Evolutionary conservation across 2,888 invertebrate genomes (phyloP).

Genomic region (Drosophila colorata): DNA sequence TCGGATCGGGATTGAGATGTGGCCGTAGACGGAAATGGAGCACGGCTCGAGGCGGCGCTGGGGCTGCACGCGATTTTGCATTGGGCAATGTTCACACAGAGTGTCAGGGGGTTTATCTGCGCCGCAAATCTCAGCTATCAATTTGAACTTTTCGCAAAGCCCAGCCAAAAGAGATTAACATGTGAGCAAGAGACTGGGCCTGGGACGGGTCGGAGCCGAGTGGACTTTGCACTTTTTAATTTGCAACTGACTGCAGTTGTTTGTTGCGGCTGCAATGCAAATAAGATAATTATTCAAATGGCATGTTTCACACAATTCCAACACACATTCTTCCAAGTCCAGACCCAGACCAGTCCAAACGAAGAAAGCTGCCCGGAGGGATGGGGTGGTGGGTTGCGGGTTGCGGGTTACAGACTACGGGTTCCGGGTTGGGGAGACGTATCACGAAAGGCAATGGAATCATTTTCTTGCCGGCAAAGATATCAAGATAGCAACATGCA

Average conservation of each 20-base stretch:
- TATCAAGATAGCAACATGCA: constrained; percentile 79
- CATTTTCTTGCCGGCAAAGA: constrained; percentile 76
- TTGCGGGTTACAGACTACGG: no score
- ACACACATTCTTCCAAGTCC: constrained; percentile 70
- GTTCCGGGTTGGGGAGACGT: constrained; percentile 16
- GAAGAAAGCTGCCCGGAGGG: constrained; percentile 38
- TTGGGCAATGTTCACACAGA: constrained; percentile 73
- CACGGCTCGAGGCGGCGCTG: constrained; percentile 19
- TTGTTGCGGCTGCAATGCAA: constrained; percentile 75
- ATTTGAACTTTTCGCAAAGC: constrained; percentile 73
- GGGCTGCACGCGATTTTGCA: constrained; percentile 75
- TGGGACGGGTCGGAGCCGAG: background rate
- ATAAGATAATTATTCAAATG: constrained; percentile 84
- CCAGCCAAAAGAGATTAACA: constrained; percentile 63
- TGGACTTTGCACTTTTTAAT: constrained; percentile 80
- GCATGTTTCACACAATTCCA: constrained; percentile 84
- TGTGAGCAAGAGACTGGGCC: constrained; percentile 26
- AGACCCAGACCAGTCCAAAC: constrained; percentile 33
- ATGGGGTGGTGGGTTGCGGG: background rate
- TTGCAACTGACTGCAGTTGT: constrained; percentile 72
- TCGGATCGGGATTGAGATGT: constrained; percentile 6
- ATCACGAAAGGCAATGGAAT: constrained; percentile 79
- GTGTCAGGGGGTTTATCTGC: constrained; percentile 65
- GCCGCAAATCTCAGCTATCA: constrained; percentile 72
- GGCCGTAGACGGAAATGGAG: constrained; percentile 41